Conservation (phyloP, 2,797 vertebrate species). For the Parauchenoglanis punctatus region DNA sequence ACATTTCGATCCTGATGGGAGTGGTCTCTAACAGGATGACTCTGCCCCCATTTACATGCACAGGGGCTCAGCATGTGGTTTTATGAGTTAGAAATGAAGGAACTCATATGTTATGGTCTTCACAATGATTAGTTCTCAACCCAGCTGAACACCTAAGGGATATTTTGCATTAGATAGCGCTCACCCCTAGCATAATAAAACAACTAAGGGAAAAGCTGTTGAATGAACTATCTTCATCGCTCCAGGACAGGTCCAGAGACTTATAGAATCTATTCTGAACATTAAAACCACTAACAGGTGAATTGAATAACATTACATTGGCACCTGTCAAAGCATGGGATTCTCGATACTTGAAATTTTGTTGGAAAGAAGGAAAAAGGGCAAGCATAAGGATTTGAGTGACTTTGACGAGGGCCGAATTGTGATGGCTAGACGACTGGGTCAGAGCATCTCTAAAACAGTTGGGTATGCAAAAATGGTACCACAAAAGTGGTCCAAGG, state of each 20-base stretch:
- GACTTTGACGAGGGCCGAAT: no score
- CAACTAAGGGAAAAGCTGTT: not conserved
- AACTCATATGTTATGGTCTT: not conserved
- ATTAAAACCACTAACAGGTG: no score
- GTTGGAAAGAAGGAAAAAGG: no score
- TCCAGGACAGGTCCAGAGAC: not conserved
- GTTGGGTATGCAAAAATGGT: no score
- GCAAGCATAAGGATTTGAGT: no score
- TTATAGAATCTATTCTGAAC: not conserved
- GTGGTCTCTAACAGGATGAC: not conserved
- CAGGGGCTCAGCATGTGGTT: not conserved
- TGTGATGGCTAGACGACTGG: no score
- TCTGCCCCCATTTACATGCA: not conserved
- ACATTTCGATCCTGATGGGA: not conserved
- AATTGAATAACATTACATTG: no score
- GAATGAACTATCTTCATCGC: not conserved
- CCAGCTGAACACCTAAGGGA: not conserved
- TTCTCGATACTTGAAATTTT: no score
- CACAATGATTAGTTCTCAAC: not conserved
- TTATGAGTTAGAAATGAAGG: not conserved
- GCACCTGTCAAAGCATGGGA: no score
- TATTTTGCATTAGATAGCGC: not conserved
- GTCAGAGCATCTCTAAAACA: no score
- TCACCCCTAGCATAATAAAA: not conserved
- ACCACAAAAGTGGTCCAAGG: no score